Evolutionary conservation across 2,113 vertebrate genomes (phyloP), one percentile per base, ranked within the genome.

Genomic region (Steatornis caripensis): DNA sequence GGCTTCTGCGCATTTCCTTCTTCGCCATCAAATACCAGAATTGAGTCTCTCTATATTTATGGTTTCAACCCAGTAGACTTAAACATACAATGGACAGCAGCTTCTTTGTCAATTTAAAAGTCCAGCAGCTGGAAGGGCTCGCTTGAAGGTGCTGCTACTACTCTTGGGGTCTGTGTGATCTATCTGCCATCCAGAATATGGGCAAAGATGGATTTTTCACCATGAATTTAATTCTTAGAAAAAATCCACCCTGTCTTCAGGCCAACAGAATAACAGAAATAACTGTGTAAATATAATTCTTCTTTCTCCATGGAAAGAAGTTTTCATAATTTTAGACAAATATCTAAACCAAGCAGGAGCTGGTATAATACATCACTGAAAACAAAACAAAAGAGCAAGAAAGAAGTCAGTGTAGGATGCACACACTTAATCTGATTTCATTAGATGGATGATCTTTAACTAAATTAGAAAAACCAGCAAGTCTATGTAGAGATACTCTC

Each of bases 131-230:
- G 46, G 27, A 75, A 74, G 6, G 16, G 4, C 27, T 88, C 10
- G 16, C 19, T 30, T 55, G 17, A 83, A 79, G 4, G 6, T 48
- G 11, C 37, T 79, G 37, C 22, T 61, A 13, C 46, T 53, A 11
- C 14, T 53, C 24, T 45, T 82, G 22, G 23, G 13, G 5, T 55
- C 58, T 80, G 14, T 0, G 0, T 43, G 15, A 2, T 74, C 26
- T 48, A 27, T 20, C 2, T 0, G 1, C 5, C 13, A 43, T 39
- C 14, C 29, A 53, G 12, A 80, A n/a, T 32, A 16, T 45, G 24
- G 17, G 34, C 20, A 57, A 76, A 45, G 11, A 20, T 70, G 18
- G 7, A 66, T 12, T 75, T 88, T 85, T 66, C 36, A 48, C 6
- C n/a, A 30, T 46, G 2, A 79, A 23, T 54, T 53, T 66, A 48